Evolutionary conservation across 2,888 invertebrate species (phyloP).

Genomic region (Noctua comes): DNA sequence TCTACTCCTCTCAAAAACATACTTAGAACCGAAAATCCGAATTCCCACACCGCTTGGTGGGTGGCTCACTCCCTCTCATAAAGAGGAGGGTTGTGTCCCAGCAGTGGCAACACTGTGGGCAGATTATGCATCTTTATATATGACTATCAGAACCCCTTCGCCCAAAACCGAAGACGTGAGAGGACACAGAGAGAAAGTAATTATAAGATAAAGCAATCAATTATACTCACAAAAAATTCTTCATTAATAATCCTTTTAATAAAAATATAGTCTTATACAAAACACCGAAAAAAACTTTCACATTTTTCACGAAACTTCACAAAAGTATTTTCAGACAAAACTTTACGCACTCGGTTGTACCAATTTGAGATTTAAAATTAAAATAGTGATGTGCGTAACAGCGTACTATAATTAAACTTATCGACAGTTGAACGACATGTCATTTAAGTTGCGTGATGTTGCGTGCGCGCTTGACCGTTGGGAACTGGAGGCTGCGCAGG

Average conservation of each 20-base stretch:
- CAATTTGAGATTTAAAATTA: conserved; percentile 36
- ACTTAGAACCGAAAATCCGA: neutral
- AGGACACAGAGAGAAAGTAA: neutral
- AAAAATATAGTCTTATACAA: conserved; percentile 44
- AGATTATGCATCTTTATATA: neutral
- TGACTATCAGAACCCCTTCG: neutral
- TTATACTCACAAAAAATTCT: conserved; percentile 62
- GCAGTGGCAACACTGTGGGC: neutral
- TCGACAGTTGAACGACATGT: conserved; percentile 67
- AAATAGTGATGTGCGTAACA: conserved; percentile 68
- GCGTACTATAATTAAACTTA: conserved; percentile 66
- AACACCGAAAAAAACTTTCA: conserved; percentile 42
- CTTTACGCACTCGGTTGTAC: conserved; percentile 29
- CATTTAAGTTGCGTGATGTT: conserved; percentile 72
- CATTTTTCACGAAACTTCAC: conserved; percentile 54
- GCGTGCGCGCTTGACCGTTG: conserved; percentile 69
- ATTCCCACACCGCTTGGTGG: neutral
- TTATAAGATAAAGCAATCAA: neutral
- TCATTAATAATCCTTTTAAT: conserved; percentile 65
- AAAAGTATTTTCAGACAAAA: conserved; percentile 12
- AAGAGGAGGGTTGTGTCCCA: neutral
- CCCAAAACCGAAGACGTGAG: neutral
- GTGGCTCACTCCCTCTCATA: neutral
- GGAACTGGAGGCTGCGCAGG: conserved; percentile 75
- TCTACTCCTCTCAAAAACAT: neutral